phyloP scores from a whole-genome alignment of 2,797 vertebrate genomes.

The Sebastes iracundus region DNA sequence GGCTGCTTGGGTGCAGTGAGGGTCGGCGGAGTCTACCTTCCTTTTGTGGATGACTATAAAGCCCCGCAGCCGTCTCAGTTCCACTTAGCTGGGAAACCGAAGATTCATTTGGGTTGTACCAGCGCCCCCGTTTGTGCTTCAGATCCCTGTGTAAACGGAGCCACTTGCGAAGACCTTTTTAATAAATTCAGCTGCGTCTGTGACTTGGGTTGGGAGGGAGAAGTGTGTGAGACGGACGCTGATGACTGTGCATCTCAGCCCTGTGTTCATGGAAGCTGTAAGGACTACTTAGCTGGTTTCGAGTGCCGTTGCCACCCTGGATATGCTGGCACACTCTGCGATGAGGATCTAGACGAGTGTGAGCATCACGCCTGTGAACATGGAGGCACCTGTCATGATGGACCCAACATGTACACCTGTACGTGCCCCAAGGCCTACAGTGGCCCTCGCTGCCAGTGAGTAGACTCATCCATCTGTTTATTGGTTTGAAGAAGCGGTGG shows the following conservation, averaged over 20 bases:
- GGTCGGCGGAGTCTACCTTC: constrained; percentile 87
- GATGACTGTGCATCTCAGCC: constrained; percentile 88
- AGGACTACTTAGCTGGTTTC: constrained; percentile 82
- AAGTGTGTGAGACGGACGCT: constrained; percentile 78
- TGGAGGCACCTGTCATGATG: constrained; percentile 85
- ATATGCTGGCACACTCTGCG: constrained; percentile 85
- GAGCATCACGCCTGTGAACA: constrained; percentile 84
- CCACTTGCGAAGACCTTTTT: constrained; percentile 88
- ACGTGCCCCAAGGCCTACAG: constrained; percentile 81
- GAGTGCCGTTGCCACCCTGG: constrained; percentile 87
- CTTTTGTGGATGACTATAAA: constrained; percentile 72
- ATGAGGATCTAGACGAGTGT: constrained; percentile 87
- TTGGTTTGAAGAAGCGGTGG: neutral
- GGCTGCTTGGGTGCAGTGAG: constrained; percentile 89
- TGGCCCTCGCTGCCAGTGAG: constrained; percentile 88
- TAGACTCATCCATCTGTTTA: neutral
- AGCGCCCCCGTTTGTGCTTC: constrained; percentile 84
- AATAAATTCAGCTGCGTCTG: constrained; percentile 86
- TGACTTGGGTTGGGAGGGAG: constrained; percentile 85
- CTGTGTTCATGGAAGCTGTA: constrained; percentile 87
- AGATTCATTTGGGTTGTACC: constrained; percentile 80
- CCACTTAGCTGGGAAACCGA: constrained; percentile 38
- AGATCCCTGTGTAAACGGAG: constrained; percentile 85
- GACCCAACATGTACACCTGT: constrained; percentile 85
- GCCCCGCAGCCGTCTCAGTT: constrained; percentile 83